Conservation (phyloP, 1,140 invertebrate genomes). For the Drosophila kepulauana region DNA sequence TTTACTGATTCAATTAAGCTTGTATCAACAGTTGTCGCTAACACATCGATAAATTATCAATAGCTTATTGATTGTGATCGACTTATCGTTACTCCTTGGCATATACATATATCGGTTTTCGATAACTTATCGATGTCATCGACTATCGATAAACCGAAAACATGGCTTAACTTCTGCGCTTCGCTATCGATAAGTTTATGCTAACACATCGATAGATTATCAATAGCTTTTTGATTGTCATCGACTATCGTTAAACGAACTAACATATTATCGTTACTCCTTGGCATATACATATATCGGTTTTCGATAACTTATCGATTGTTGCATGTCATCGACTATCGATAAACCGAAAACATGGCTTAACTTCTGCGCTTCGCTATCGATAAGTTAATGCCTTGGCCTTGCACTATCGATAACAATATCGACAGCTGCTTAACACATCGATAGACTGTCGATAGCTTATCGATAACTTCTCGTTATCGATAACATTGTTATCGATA, state of each 20-base stretch:
- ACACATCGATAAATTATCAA: constrained; percentile 19
- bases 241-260: too few relatives aligned
- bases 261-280: too few relatives aligned
- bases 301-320: neutral
- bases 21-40: constrained; percentile 47
- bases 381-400: constrained; percentile 17
- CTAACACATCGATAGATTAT: constrained; percentile 33
- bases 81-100: too few relatives aligned
- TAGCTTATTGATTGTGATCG: constrained; percentile 5
- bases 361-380: constrained; percentile 3
- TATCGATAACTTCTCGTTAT: neutral
- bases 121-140: constrained; percentile 21
- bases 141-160: neutral
- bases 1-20: neutral
- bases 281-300: too few relatives aligned
- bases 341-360: neutral
- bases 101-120: neutral
- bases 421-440: too few relatives aligned
- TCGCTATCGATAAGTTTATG: constrained; percentile 10
- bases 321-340: constrained; percentile 22
- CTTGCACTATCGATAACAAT: constrained; percentile 43
- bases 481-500: constrained; percentile 5
- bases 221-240: constrained; percentile 6
- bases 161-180: constrained; percentile 1
- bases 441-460: too few relatives aligned